A percentile compares a stretch with the other conserved stretches of the same genome.
Evolutionary conservation across 2,888 invertebrate species (phyloP).

Genomic region (Ennomos quercinarius): DNA sequence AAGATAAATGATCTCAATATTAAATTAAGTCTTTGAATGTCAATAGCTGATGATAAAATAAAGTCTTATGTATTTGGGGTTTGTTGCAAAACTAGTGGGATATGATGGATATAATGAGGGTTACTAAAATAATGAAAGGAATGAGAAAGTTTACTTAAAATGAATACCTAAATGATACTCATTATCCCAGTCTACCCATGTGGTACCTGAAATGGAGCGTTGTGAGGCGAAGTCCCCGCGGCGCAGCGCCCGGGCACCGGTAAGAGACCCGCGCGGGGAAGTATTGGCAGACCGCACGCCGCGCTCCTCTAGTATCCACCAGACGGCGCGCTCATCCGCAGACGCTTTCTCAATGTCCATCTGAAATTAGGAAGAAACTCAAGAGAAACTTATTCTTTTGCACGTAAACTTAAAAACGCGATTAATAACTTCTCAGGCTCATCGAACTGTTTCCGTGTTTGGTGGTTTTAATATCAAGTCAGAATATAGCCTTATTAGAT

Average conservation of each 20-base stretch:
- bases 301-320: constrained; percentile 95
- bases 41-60: constrained; percentile 8
- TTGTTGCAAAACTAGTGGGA: constrained; percentile 1
- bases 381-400: constrained; percentile 1
- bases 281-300: constrained; percentile 91
- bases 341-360: constrained; percentile 93
- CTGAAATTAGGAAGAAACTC: constrained; percentile 46
- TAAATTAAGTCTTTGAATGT: constrained; percentile 14
- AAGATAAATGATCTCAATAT: constrained; percentile 30
- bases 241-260: constrained; percentile 88
- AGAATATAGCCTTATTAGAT: too few species aligned
- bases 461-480: too few species aligned
- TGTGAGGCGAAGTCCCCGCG: constrained; percentile 91
- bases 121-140: too few species aligned
- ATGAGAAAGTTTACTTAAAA: constrained; percentile 4
- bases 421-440: too few species aligned
- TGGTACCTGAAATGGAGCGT: constrained; percentile 88
- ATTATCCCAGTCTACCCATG: not conserved
- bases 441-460: too few species aligned
- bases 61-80: not conserved
- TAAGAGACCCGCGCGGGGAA: constrained; percentile 92
- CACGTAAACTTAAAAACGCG: too few species aligned
- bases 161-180: constrained; percentile 2
- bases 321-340: constrained; percentile 94
- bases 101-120: too few species aligned